phyloP scores from a whole-genome alignment of 2,797 vertebrate genomes.

The Odontamblyopus rebecca region DNA sequence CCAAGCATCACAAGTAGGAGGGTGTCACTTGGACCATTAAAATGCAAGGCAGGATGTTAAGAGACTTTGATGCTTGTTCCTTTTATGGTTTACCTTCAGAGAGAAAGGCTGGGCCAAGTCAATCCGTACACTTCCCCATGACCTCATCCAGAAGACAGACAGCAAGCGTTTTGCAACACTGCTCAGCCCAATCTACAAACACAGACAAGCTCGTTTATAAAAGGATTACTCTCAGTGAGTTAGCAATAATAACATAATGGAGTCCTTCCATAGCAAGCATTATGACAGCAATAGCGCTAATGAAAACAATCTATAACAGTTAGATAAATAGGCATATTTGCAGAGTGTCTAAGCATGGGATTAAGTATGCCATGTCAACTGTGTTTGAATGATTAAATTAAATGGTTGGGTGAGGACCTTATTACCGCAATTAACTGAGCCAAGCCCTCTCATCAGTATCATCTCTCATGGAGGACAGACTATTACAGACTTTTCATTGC shows the following conservation, averaged over 20 bases:
- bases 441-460: slow-evolving; percentile 44
- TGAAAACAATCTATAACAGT: slow-evolving; percentile 39
- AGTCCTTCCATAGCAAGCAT: slow-evolving; percentile 30
- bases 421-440: slow-evolving; percentile 57
- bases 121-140: slow-evolving; percentile 77
- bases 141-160: slow-evolving; percentile 60
- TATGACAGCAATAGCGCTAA: slow-evolving; percentile 40
- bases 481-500: slow-evolving; percentile 39
- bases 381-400: slow-evolving; percentile 40
- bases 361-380: slow-evolving; percentile 16
- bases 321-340: slow-evolving; percentile 32
- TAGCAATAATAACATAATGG: slow-evolving; percentile 35
- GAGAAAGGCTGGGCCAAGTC: slow-evolving; percentile 90
- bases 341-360: slow-evolving; percentile 14
- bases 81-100: slow-evolving; percentile 78
- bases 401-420: slow-evolving; percentile 48
- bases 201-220: slow-evolving; percentile 14
- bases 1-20: background rate
- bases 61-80: slow-evolving; percentile 3
- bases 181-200: slow-evolving; percentile 59
- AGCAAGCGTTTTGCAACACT: slow-evolving; percentile 53
- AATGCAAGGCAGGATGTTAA: background rate
- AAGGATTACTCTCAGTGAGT: slow-evolving; percentile 12
- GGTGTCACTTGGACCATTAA: slow-evolving; percentile 9
- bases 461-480: slow-evolving; percentile 37